Conservation (phyloP, 2,888 invertebrate genomes). For the Torymus auratus region DNA sequence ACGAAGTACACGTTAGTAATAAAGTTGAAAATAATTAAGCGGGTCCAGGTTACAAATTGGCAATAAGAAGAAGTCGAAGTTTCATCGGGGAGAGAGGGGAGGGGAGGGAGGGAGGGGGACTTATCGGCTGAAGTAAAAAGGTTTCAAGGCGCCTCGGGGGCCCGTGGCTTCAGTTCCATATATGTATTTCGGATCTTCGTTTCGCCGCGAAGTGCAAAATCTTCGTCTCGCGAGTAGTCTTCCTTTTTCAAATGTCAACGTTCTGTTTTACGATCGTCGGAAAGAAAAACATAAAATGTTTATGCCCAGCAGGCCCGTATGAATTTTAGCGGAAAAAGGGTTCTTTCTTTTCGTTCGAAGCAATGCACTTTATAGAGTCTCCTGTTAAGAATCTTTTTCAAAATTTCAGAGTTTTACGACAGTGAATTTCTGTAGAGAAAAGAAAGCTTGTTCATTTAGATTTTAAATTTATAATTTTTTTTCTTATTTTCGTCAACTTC, state of each 20-base stretch:
- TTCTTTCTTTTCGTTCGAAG: too few species aligned
- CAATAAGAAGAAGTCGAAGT: constrained; percentile 11
- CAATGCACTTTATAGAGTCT: too few species aligned
- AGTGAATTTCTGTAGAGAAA: too few species aligned
- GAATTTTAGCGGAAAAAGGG: background rate
- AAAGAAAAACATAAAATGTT: constrained; percentile 21
- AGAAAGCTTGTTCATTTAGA: too few species aligned
- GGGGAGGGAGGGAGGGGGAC: background rate
- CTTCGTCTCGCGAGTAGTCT: constrained; percentile 13
- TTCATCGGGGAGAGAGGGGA: background rate
- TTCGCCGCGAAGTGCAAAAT: constrained; percentile 28
- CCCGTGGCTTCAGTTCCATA: background rate
- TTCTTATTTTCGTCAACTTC: too few species aligned
- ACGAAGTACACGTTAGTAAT: background rate
- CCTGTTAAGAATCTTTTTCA: too few species aligned
- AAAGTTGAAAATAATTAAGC: constrained; percentile 31
- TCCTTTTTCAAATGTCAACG: constrained; percentile 43
- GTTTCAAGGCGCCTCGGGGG: background rate
- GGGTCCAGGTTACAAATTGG: background rate
- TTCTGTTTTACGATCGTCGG: constrained; percentile 45
- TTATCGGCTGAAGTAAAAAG: constrained; percentile 8
- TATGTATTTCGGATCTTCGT: constrained; percentile 17
- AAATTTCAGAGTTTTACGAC: too few species aligned
- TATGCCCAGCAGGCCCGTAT: constrained; percentile 41
- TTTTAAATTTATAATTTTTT: too few species aligned